Evolutionary conservation across 2,888 invertebrate species (phyloP), one percentile per base, ranked within the genome.

Genomic region (Nephrotoma guestfalica): DNA sequence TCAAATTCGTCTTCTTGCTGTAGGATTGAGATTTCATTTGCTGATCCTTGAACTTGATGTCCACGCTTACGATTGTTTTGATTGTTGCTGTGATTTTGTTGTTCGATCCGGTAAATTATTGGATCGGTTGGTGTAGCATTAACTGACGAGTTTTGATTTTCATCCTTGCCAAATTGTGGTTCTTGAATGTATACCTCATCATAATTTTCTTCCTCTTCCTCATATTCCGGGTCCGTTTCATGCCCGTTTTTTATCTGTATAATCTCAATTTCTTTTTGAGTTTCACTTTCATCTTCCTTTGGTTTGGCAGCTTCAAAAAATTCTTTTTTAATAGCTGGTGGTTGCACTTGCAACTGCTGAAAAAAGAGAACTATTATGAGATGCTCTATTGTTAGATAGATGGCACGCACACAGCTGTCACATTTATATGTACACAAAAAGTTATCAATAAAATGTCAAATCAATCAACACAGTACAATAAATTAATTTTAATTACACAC

Each of bases 1-100:
- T 88, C 87, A 41, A 86, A 88, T 18, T 88, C 87, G 47, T 88
- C 87, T 30, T 89, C 89, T 5, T 86, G 41, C 41, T 83, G 30
- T 9, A 71, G 9, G 0, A 18, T n/a, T 6, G 71, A 71, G 2
- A 30, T 71, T 30, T 71, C 71, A 71, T 71, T 71, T 9, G 30
- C 11, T 7, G 71, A 71, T 71, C 11, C 71, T 30, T 71, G 71
- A 9, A 30, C 9, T 30, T 30, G 30, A 71, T 71, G 71, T 4
- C 7, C 7, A 9, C 71, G 71, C n/a, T 71, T 71, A 11, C 71
- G 71, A 71, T 18, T 71, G 7, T 30, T 71, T 71, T 71, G 18
- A 9, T 7, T 71, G 71, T 30, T 30, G 9, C 30, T 71, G 30
- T 71, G 71, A 30, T 13, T 18, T 71, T 71, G 71, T 30, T 71